Evolutionary conservation across 2,888 invertebrate species (phyloP).

Genomic region (Drosophila mimetica): DNA sequence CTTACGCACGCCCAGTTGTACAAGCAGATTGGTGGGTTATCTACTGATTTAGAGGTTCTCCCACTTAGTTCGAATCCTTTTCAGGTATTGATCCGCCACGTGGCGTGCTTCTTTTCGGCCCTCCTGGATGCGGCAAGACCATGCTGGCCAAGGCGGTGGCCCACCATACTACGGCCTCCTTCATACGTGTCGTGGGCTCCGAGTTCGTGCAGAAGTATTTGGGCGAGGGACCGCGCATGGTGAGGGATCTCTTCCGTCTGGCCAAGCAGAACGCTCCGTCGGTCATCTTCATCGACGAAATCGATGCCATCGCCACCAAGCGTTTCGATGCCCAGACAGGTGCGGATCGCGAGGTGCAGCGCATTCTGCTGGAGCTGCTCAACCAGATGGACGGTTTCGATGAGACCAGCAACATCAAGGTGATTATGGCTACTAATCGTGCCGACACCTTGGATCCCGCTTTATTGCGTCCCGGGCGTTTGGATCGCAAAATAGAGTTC

Average conservation of each 20-base stretch:
- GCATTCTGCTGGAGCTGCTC: constrained; percentile 97
- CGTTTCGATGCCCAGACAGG: constrained; percentile 99
- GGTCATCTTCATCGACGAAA: constrained; percentile 99
- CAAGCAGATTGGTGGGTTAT: constrained; percentile 93
- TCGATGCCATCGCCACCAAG: constrained; percentile 99
- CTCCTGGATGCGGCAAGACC: constrained; percentile 99
- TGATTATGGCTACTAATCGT: constrained; percentile 98
- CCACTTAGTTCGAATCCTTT: not conserved
- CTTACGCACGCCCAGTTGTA: constrained; percentile 99
- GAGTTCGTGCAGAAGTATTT: constrained; percentile 99
- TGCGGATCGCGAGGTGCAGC: constrained; percentile 98
- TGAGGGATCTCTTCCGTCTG: constrained; percentile 98
- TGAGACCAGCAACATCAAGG: constrained; percentile 99
- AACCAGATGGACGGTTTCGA: constrained; percentile 99
- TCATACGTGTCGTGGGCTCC: constrained; percentile 99
- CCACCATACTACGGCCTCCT: constrained; percentile 99
- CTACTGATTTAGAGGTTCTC: fast-evolving
- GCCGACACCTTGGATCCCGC: constrained; percentile 99
- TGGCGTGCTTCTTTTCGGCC: constrained; percentile 99
- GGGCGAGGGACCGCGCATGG: constrained; percentile 99
- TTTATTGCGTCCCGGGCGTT: constrained; percentile 88
- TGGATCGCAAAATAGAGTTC: constrained; percentile 99
- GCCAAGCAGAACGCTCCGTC: constrained; percentile 99
- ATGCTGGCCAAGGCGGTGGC: constrained; percentile 99
- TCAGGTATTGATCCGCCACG: constrained; percentile 96